Base-by-base conservation (phyloP, 2,888 invertebrate species). In the Drosophila cracens region DNA sequence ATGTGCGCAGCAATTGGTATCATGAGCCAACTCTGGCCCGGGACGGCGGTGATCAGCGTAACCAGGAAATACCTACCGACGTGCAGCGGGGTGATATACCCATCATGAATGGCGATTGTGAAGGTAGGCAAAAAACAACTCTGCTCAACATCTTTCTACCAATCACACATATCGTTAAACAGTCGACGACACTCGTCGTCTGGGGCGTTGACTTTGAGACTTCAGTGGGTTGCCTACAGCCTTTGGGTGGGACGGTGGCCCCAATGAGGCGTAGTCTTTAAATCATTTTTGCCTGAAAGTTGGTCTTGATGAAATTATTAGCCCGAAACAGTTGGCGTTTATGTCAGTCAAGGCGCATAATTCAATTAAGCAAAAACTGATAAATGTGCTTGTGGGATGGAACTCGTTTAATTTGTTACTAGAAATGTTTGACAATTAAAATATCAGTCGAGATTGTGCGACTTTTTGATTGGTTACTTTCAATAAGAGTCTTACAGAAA, bases 1-100 rank as follows among this genome's bases (percentile, higher is more conserved):
- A 93, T 74, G 92, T 93, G 31, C 92, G 93, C 79, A 92, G 92
- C 82, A 92, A 92, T 83, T 93, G 92, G 91, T 93, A 90, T 70
- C 90, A 87, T 64, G 86, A 91, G 60, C 87, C 89, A 11, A 81
- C 90, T n/a, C 58, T 84, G 57, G 82, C 83, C 60, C 81, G 82
- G 56, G 92, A 92, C 54, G 88, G 78, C 64, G 92, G 91, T 72
- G 90, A 91, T 79, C 88, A 89, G 74, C 90, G 92, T 56, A 90
- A 91, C 57, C 90, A 89, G 65, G 91, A 90, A 81, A 77, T 92
- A 60, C 87, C 92, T n/a, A 84, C 93, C 80, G 92, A 94, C 74
- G 89, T 90, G 58, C 93, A 94, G 74, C 93, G 95, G 85, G 96
- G 96, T 72, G 96, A 96, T 91, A 96, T 96, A 83, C 95, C 95